A percentile compares a stretch with the other conserved stretches of the same genome.
Evolutionary conservation across 2,888 invertebrate genomes (phyloP).

Genomic region (Heliconius hortense): DNA sequence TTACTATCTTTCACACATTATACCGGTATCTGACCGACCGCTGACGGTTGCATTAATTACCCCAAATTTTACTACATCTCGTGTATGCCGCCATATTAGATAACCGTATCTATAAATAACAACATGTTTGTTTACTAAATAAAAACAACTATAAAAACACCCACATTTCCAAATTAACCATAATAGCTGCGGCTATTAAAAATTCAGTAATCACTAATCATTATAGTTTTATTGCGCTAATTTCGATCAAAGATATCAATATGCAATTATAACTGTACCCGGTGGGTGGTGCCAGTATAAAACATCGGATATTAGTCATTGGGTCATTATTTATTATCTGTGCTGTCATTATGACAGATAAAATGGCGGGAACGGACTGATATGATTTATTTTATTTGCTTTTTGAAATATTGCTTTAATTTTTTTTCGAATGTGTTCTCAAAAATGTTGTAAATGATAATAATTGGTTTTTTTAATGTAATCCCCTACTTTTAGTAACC

Average conservation of each 20-base stretch:
- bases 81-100: not conserved
- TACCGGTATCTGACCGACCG: not conserved
- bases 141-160: constrained; percentile 14
- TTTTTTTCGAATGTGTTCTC: not conserved
- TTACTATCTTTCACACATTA: not conserved
- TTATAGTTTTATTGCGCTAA: constrained; percentile 24
- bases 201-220: constrained; percentile 22
- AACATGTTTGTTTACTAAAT: constrained; percentile 26
- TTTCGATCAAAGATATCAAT: constrained; percentile 30
- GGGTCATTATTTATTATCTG: constrained; percentile 37
- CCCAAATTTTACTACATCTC: constrained; percentile 9
- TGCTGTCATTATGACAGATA: constrained; percentile 35
- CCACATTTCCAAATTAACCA: constrained; percentile 22
- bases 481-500: not conserved
- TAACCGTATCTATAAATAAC: constrained; percentile 8
- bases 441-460: constrained; percentile 9
- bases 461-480: constrained; percentile 1
- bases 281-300: constrained; percentile 31
- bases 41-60: constrained; percentile 6
- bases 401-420: constrained; percentile 21
- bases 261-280: constrained; percentile 34
- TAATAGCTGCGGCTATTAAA: constrained; percentile 6
- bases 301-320: constrained; percentile 33
- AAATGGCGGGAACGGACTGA: constrained; percentile 29
- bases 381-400: constrained; percentile 28